phyloP scores from a whole-genome alignment of 2,888 invertebrate species.

The Lepetodrilus schrolli region DNA sequence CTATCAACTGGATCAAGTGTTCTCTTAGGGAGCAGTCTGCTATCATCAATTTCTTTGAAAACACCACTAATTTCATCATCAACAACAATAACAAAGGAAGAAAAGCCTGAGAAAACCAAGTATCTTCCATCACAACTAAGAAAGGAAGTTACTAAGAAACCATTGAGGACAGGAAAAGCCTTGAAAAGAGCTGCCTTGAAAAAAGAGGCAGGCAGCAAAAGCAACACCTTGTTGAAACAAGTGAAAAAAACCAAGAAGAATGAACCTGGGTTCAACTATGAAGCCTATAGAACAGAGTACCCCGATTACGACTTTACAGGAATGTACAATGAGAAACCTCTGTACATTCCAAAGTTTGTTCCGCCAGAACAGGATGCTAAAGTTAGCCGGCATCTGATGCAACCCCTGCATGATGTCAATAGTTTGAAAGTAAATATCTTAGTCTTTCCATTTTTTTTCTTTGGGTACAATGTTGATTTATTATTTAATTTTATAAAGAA shows the following conservation, averaged over 20 bases:
- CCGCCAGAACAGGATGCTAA: slow-evolving; percentile 53
- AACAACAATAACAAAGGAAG: neutral
- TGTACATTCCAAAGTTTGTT: slow-evolving; percentile 54
- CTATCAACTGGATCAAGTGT: neutral
- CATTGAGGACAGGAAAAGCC: too few relatives aligned
- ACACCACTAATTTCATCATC: neutral
- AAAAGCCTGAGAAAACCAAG: neutral
- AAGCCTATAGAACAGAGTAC: neutral
- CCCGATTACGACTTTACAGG: slow-evolving; percentile 1
- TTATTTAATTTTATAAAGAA: too few relatives aligned
- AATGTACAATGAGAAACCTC: slow-evolving; percentile 33
- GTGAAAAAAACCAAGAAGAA: neutral
- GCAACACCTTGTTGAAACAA: neutral
- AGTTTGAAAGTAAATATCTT: slow-evolving; percentile 56
- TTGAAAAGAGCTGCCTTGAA: too few relatives aligned
- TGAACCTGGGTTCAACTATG: neutral
- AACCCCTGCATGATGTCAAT: slow-evolving; percentile 55
- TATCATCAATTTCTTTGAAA: neutral
- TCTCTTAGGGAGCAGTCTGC: neutral
- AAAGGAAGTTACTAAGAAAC: neutral
- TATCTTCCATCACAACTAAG: neutral
- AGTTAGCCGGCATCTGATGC: slow-evolving; percentile 36
- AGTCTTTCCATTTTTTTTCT: neutral
- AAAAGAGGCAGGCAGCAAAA: neutral
- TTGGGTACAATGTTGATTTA: too few relatives aligned